Evolutionary conservation across 2,113 vertebrate species (phyloP).

Genomic region (Colossoma macropomum): DNA sequence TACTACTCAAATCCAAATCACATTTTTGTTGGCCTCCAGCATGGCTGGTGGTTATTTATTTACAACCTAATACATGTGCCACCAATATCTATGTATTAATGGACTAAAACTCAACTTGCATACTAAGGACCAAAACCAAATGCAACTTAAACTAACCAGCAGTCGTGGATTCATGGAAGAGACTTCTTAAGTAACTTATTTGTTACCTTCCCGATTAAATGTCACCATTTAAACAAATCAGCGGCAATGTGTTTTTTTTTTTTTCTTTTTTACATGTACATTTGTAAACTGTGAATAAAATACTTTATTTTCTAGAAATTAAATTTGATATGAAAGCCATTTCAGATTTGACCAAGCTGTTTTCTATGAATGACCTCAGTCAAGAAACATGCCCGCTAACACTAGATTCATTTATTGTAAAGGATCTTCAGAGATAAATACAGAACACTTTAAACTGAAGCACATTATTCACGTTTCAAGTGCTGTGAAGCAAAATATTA

Average conservation of each 20-base stretch:
- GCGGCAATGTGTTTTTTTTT: neutral
- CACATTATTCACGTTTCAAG: neutral
- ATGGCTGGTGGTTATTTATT: neutral
- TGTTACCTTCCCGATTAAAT: neutral
- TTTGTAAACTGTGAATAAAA: conserved; percentile 24
- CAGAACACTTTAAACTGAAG: neutral
- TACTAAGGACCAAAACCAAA: neutral
- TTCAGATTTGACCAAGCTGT: neutral
- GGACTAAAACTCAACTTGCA: neutral
- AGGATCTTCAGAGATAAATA: neutral
- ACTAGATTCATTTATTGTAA: neutral
- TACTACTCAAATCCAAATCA: too few species aligned
- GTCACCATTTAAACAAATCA: neutral
- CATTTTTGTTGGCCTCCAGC: neutral
- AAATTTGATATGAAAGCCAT: conserved; percentile 9
- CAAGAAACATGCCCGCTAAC: neutral
- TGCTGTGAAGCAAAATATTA: neutral
- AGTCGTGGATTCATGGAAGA: neutral
- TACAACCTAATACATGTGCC: too few species aligned
- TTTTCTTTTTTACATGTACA: neutral
- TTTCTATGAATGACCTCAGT: neutral
- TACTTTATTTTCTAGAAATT: conserved; percentile 40
- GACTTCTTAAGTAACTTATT: neutral
- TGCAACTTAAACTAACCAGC: neutral
- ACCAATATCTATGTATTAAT: neutral